Evolutionary conservation across 2,888 invertebrate species (phyloP), one percentile per base, ranked within the genome.

Genomic region (Sarcophaga subvicina): DNA sequence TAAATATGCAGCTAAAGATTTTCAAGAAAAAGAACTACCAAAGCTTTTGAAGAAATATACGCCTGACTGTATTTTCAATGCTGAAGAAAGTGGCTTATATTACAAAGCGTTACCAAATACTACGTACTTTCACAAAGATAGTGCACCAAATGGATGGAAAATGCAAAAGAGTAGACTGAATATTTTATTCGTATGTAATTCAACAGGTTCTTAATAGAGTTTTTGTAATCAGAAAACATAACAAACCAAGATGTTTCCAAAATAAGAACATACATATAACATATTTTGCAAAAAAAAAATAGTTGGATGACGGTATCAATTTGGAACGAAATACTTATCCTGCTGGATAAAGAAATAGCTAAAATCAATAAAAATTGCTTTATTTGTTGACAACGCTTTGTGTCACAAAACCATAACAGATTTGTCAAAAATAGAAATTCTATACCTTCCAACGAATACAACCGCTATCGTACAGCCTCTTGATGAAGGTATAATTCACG

Each of bases 361-460:
- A 22, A 22, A 20, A 22, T 22, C 22, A 22, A 22, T 22, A 22
- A 22, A 22, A 22, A 54, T 62, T 27, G 25, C 59, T 62, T 62
- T 72, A 27, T 60, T 64, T 49, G 64, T 75, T 20, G 25, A 75
- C 63, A 64, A 75, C 12, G 64, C 75, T n/a, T 45, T 47, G n/a
- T 73, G 20, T 22, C 63, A 75, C 27, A 75, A 75, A 49, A 37
- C 62, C 14, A 45, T 45, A 45, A 8, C 45, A n/a, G n/a, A 10
- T 45, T 67, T 67, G n/a, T 62, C n/a, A 11, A 73, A 63, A 25
- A 75, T 49, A 54, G 47, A 64, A 63, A 25, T 64, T 20, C 63
- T 63, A 64, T 75, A 63, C 63, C 49, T 75, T 75, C 25, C 75
- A 49, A 3, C 64, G 12, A 75, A 75, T 47, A 75, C 75, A n/a